Evolutionary conservation across 2,888 invertebrate species (phyloP), one percentile per base, ranked within the genome.

Genomic region (Cephus rjabovi): DNA sequence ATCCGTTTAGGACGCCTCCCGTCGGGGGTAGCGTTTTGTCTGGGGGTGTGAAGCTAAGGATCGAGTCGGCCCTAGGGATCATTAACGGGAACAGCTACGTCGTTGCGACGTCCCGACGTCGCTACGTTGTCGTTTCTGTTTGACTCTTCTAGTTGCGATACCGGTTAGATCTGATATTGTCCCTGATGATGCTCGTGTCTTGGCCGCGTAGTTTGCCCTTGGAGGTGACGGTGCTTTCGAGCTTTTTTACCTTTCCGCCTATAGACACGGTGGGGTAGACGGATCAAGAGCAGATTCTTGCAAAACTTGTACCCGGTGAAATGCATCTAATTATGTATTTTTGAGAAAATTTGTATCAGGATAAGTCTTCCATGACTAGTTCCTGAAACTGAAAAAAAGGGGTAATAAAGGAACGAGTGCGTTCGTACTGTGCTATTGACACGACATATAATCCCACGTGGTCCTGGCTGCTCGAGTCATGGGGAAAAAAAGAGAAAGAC

Each of bases 1-100:
- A 90, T 91, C 91, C 91, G 90, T 88, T 90, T 91, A 90, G 90
- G 87, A 86, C 86, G 87, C 82, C 86, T 80, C 83, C 83, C 81
- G 74, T 31, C 71, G 77, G 87, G 84, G 88, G 84, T 86, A 86
- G 83, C 86, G 88, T 89, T 89, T 88, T 89, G 87, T 89, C 85
- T 34, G 81, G 84, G 78, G 83, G 77, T 80, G 83, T 82, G 83
- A 83, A 87, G 83, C 85, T 87, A 88, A 89, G 87, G 88, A 87
- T 89, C 85, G 86, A 77, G 81, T 81, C 74, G 80, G 56, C 23
- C 23, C 56, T 33, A 71, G 76, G 75, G 76, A 74, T 74, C 74
- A 37, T 74, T 74, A 74, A 74, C 74, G 74, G 31, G 74, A 74
- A 34, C 74, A 56, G 56, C 56, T 23, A 56, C 56, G 56, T 56